Evolutionary conservation across 2,797 vertebrate species (phyloP), one percentile per base, ranked within the genome.

Genomic region (Potorous gilbertii): DNA sequence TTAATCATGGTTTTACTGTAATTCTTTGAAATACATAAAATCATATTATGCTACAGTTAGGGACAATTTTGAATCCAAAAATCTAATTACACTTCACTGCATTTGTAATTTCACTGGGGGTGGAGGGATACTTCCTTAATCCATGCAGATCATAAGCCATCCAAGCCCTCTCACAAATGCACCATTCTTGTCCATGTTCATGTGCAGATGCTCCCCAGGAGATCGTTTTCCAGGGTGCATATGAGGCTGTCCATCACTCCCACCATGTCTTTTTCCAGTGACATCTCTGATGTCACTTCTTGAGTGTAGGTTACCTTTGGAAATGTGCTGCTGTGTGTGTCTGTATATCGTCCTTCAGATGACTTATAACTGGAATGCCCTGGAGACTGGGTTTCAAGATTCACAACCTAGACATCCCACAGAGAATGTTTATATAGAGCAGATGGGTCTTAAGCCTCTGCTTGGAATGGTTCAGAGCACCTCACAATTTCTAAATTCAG

Each of bases 31-130:
- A 27, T 1, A 0, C 0, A 4, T 0, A 59, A n/a, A 93, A 56
- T 92, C 89, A 0, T 0, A 0, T 56, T 54, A 9, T 2, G 0
- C 59, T 50, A 18, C 24, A 62, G 24, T 9, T 54, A 24, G 55
- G 0, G 40, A 66, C 55, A 11, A 56, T 90, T 90, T 59, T 4
- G 0, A 55, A 56, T 74, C 93, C 27, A 34, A 34, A 34, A 5
- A 14, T 2, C 0, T 21, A 87, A 87, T 87, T 87, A 87, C 40
- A 50, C 1, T 27, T 87, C 74, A 87, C 40, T 87, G 74, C 21
- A 87, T 87, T 40, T 87, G 9, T 87, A 87, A 87, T 87, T 27
- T 81, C 74, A 81, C 18, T 46, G 40, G 74, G 66, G 21, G 21
- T 81, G 9, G 40, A n/a, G 9, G 46, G 2, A 9, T 87, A 50